Percentiles rank a stretch among this genome's conserved stretches.
Evolutionary conservation across 2,113 vertebrate genomes (phyloP).

Genomic region (Rhadina sibilatrix): DNA sequence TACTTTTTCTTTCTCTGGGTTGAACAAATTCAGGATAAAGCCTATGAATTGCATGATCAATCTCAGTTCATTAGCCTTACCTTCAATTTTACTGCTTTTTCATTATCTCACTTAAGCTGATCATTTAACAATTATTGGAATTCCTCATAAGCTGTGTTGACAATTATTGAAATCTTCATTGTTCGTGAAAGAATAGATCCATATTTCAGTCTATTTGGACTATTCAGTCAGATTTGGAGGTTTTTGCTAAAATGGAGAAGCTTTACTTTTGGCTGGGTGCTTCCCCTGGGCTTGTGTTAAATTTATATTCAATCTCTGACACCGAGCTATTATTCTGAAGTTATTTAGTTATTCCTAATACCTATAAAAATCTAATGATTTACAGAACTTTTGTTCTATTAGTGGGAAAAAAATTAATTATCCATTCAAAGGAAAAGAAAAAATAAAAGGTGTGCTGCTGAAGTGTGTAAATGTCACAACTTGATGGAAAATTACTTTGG

Average conservation of each 20-base stretch:
- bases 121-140: neutral
- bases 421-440: neutral
- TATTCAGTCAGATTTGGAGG: neutral
- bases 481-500: neutral
- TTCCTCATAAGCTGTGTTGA: neutral
- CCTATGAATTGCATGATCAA: neutral
- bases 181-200: neutral
- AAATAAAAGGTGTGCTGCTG: neutral
- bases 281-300: neutral
- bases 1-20: neutral
- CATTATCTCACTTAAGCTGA: neutral
- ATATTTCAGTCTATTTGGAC: neutral
- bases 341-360: neutral
- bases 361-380: neutral
- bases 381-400: neutral
- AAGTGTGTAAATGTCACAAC: neutral
- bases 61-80: neutral
- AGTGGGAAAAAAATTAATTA: neutral
- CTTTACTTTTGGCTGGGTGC: neutral
- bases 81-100: neutral
- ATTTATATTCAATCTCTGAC: neutral
- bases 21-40: neutral
- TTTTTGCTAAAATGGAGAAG: neutral
- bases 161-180: neutral
- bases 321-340: neutral